phyloP scores from a whole-genome alignment of 2,888 invertebrate genomes.

The Congeria kusceri region DNA sequence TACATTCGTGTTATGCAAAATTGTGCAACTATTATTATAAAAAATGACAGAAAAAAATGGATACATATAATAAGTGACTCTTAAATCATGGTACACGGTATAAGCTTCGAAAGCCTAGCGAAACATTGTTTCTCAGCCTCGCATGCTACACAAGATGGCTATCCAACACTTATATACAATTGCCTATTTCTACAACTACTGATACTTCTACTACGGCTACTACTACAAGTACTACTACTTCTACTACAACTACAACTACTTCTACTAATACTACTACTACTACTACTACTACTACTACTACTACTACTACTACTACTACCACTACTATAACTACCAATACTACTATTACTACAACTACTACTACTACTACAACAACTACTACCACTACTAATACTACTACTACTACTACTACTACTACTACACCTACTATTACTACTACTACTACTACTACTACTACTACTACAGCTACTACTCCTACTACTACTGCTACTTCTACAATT shows the following conservation, averaged over 20 bases:
- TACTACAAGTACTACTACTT: neutral
- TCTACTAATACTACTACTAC: slow-evolving; percentile 5
- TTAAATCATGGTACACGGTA: too few species aligned
- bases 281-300: slow-evolving; percentile 10
- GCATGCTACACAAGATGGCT: too few species aligned
- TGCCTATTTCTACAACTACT: neutral
- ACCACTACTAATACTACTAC: neutral
- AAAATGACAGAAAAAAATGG: too few species aligned
- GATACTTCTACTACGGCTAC: neutral
- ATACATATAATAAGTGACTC: too few species aligned
- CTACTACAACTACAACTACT: neutral
- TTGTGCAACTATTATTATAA: too few species aligned
- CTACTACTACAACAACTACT: slow-evolving; percentile 5
- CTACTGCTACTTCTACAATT: neutral
- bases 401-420: slow-evolving; percentile 8
- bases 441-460: neutral
- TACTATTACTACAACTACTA: slow-evolving; percentile 2
- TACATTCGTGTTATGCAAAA: too few species aligned
- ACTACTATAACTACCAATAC: neutral
- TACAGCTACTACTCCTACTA: neutral
- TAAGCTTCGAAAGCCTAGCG: too few species aligned
- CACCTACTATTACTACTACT: neutral
- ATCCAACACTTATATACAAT: too few species aligned
- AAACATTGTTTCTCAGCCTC: too few species aligned
- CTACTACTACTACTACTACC: slow-evolving; percentile 6